Base-by-base conservation (phyloP, 2,113 vertebrate genomes). In the Hystrix brachyura region DNA sequence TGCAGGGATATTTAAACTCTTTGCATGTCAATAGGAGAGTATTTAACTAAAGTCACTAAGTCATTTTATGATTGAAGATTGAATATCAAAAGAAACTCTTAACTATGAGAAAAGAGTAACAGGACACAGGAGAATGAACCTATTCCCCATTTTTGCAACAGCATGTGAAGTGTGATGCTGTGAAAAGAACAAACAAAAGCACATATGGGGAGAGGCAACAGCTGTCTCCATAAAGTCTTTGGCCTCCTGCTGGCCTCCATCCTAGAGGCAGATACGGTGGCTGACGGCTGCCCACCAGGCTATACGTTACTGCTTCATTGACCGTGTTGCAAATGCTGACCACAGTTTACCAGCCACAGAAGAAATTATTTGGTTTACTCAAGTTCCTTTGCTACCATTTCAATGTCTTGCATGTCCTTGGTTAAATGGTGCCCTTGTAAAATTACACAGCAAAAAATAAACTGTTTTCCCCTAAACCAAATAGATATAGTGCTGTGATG, bases 401-500 rank as follows among this genome's bases (percentile, higher is more conserved):
- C 93, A 97, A 72, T 71, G 29, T 64, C 93, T 97, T 93, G 11
- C 46, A 82, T 98, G 98, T 97, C 98, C 97, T 98, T 98, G 82
- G 60, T 97, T 98, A 98, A 98, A 97, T 96, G 96, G 97, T 97
- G 95, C 46, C 98, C 97, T 98, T 98, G 96, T 95, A 97, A 98
- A 98, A 98, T 55, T 98, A 83, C 55, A 96, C 97, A 67, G 90
- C 83, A 97, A 98, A 98, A 97, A 98, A 97, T 91, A 97, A 98
- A 98, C 97, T 92, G 94, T 98, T 98, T 98, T 97, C 92, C 92
- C 98, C 97, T 98, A 98, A 98, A 98, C 97, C 96, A 98, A 99
- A 98, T 96, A 98, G 98, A 98, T 96, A 98, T 97, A 98, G 97
- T 94, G 89, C 93, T 97, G 96, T 97, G 97, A 98, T 98, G 94